phyloP scores from a whole-genome alignment of 2,797 vertebrate species.

The Lates japonicus region DNA sequence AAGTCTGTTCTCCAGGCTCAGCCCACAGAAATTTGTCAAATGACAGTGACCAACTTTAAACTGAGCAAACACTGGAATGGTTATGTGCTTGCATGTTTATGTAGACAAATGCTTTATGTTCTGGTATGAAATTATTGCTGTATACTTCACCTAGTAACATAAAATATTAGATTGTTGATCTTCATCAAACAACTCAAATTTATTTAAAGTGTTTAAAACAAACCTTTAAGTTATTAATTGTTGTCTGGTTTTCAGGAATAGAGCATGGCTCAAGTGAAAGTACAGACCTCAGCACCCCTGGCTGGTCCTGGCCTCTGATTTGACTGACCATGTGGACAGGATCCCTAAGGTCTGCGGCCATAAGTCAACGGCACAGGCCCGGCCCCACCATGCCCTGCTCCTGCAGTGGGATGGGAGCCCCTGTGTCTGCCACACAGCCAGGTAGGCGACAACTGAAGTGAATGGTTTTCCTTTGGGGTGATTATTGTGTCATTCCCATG shows the following conservation, averaged over 20 bases:
- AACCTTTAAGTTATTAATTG: background rate
- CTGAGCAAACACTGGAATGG: background rate
- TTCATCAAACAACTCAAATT: background rate
- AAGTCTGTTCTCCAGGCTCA: conserved; percentile 53
- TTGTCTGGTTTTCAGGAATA: conserved; percentile 82
- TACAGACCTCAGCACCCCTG: conserved; percentile 90
- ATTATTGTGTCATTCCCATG: background rate
- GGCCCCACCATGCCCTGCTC: conserved; percentile 86
- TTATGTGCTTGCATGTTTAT: background rate
- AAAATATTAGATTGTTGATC: background rate
- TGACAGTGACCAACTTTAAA: conserved; percentile 27
- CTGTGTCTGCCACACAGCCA: conserved; percentile 86
- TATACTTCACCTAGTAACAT: background rate
- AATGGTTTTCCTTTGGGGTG: background rate
- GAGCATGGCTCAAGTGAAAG: conserved; percentile 94
- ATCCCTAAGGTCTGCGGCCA: conserved; percentile 88
- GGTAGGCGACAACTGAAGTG: conserved; percentile 69
- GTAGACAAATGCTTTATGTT: background rate
- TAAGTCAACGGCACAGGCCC: conserved; percentile 91
- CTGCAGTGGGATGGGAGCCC: conserved; percentile 86
- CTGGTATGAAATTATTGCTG: background rate
- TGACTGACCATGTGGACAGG: too few species aligned
- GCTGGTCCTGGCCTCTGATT: conserved; percentile 90
- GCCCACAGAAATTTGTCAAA: conserved; percentile 43
- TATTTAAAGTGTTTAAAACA: background rate